Conservation (phyloP, 2,888 invertebrate species). For the Lymantria monacha region DNA sequence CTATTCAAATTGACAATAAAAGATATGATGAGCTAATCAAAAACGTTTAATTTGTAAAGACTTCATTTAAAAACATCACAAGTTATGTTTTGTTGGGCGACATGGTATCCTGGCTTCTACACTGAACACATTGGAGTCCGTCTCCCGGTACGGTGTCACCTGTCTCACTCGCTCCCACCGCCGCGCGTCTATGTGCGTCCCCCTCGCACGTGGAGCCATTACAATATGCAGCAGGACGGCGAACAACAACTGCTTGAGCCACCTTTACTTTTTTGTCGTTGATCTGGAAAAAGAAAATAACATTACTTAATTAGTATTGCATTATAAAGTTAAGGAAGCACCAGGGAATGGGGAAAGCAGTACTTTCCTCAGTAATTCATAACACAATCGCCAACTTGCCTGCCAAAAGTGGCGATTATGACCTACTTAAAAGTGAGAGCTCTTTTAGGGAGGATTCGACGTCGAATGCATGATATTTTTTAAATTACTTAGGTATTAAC, state of each 20-base stretch:
- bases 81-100: constrained; percentile 44
- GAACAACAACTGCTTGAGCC: constrained; percentile 97
- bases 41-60: constrained; percentile 30
- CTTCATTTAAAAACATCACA: constrained; percentile 64
- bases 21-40: constrained; percentile 35
- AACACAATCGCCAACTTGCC: no score
- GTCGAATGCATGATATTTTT: no score
- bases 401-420: no score
- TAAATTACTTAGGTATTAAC: no score
- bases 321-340: not conserved
- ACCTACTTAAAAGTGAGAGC: no score
- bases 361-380: no score
- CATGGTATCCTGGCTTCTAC: constrained; percentile 55
- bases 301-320: not conserved
- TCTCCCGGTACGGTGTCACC: constrained; percentile 48
- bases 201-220: constrained; percentile 71
- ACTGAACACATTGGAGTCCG: constrained; percentile 72
- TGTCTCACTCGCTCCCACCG: constrained; percentile 50
- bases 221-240: constrained; percentile 96
- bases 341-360: no score
- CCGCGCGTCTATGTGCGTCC: constrained; percentile 44
- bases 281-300: constrained; percentile 85
- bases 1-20: constrained; percentile 41
- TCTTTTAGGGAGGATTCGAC: no score
- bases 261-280: constrained; percentile 97